Evolutionary conservation across 2,888 invertebrate genomes (phyloP).

Genomic region (Anagyrus pseudococci): DNA sequence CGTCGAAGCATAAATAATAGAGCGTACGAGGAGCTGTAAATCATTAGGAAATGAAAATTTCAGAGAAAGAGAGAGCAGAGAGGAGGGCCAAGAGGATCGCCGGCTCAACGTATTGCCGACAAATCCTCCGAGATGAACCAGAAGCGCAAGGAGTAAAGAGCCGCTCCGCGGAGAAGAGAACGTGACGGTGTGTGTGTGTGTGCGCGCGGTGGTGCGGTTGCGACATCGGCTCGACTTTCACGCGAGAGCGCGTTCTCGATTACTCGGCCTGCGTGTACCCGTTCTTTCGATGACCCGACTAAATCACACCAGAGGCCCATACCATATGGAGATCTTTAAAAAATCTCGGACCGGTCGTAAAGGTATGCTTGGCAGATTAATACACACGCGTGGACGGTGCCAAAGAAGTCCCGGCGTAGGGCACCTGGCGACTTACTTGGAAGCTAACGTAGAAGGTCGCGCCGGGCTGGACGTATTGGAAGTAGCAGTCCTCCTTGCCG

Average conservation of each 20-base stretch:
- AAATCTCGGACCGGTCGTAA: too few species aligned
- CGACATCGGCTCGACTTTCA: background rate
- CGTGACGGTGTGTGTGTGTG: background rate
- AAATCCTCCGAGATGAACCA: background rate
- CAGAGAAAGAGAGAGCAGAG: background rate
- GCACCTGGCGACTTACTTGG: slow-evolving; percentile 69
- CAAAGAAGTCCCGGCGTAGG: background rate
- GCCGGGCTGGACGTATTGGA: slow-evolving; percentile 89
- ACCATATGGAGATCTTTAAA: too few species aligned
- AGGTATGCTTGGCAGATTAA: too few species aligned
- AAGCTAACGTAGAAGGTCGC: slow-evolving; percentile 94
- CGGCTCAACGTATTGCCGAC: background rate
- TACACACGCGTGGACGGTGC: background rate
- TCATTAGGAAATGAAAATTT: background rate
- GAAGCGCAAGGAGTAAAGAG: too few species aligned
- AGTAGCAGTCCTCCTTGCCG: slow-evolving; percentile 95
- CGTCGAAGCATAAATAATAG: slow-evolving; percentile 1
- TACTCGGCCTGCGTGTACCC: too few species aligned
- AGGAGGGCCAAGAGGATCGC: background rate
- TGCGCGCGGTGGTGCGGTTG: background rate
- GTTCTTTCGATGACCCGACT: too few species aligned
- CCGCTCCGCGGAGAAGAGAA: too few species aligned
- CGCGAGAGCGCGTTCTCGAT: too few species aligned
- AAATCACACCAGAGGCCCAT: too few species aligned
- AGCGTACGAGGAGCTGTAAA: background rate